phyloP scores from a whole-genome alignment of 92 coral and sea anemone genomes.

The Palythoa grandiflora region DNA sequence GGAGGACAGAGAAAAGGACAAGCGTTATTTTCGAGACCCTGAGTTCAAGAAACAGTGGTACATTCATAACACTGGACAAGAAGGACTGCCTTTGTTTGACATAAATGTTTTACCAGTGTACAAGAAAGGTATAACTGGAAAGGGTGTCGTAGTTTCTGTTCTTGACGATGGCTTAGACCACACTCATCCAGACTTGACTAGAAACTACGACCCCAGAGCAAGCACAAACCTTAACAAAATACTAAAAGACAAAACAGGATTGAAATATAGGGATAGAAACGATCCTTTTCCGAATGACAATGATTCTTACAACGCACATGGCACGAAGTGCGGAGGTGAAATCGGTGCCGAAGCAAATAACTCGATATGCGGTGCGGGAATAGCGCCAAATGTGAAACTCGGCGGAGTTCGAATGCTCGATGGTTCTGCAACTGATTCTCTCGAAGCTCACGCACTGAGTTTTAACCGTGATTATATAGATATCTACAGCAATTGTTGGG shows the following conservation, averaged over 20 bases:
- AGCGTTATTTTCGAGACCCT: conserved; percentile 82
- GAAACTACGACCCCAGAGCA: conserved; percentile 90
- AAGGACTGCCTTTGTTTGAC: conserved; percentile 72
- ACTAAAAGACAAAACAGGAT: not conserved
- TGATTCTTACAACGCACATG: conserved; percentile 96
- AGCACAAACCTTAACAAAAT: conserved; percentile 84
- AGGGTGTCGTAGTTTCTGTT: conserved; percentile 86
- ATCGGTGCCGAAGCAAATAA: conserved; percentile 95
- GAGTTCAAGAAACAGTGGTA: conserved; percentile 81
- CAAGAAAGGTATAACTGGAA: conserved; percentile 86
- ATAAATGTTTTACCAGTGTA: conserved; percentile 87
- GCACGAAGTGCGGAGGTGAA: conserved; percentile 97
- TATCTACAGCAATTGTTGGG: conserved; percentile 98
- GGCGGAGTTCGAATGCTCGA: conserved; percentile 98
- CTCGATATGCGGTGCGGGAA: conserved; percentile 93
- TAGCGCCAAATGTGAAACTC: conserved; percentile 87
- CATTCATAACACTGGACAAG: conserved; percentile 80
- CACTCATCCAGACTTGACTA: conserved; percentile 91
- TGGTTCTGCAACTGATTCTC: conserved; percentile 90
- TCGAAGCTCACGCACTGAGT: conserved; percentile 89
- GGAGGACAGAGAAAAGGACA: conserved; percentile 59
- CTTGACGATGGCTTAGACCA: conserved; percentile 96
- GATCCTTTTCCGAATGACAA: conserved; percentile 89
- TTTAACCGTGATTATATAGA: conserved; percentile 87
- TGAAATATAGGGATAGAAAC: conserved; percentile 17